These are phyloP conservation scores for Horisme vitalbata DNA, from an alignment of 2,888 invertebrate species.

Conservation along the genomic window DNA sequence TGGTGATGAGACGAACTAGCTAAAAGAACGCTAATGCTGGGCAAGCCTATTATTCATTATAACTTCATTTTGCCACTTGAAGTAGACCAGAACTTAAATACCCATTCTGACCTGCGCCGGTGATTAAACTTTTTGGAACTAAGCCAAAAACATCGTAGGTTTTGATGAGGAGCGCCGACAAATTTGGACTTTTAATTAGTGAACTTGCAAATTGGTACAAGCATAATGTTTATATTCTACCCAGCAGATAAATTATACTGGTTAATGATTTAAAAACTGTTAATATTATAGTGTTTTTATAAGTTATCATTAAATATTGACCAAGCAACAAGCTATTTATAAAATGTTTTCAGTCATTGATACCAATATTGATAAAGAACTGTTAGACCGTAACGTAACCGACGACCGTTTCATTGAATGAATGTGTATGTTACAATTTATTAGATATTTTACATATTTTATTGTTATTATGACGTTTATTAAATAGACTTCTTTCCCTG, in stretches of 20 bases:
- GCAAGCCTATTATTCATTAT: slow-evolving; percentile 18
- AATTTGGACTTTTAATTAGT: slow-evolving; percentile 48
- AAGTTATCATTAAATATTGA: neutral
- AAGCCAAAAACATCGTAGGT: slow-evolving; percentile 53
- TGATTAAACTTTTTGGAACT: slow-evolving; percentile 57
- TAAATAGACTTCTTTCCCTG: too few relatives aligned
- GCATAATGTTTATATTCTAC: slow-evolving; percentile 16
- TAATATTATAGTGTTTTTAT: too few relatives aligned
- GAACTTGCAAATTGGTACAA: slow-evolving; percentile 39
- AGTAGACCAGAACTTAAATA: slow-evolving; percentile 23
- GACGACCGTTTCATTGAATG: slow-evolving; percentile 10
- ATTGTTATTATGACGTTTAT: too few relatives aligned
- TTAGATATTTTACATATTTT: too few relatives aligned
- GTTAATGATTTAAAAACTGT: too few relatives aligned
- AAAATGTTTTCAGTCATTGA: slow-evolving; percentile 2
- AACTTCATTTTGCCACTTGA: slow-evolving; percentile 23
- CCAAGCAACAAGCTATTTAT: slow-evolving; percentile 1
- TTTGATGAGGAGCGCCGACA: slow-evolving; percentile 49
- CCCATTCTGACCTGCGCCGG: slow-evolving; percentile 26
- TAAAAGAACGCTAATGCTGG: slow-evolving; percentile 23
- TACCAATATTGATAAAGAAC: slow-evolving; percentile 7
- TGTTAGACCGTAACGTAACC: slow-evolving; percentile 9
- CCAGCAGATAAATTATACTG: too few relatives aligned
- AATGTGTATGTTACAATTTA: too few relatives aligned
- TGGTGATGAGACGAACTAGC: too few relatives aligned